phyloP scores from a whole-genome alignment of 2,888 invertebrate species.

The Rotaria macrura region DNA sequence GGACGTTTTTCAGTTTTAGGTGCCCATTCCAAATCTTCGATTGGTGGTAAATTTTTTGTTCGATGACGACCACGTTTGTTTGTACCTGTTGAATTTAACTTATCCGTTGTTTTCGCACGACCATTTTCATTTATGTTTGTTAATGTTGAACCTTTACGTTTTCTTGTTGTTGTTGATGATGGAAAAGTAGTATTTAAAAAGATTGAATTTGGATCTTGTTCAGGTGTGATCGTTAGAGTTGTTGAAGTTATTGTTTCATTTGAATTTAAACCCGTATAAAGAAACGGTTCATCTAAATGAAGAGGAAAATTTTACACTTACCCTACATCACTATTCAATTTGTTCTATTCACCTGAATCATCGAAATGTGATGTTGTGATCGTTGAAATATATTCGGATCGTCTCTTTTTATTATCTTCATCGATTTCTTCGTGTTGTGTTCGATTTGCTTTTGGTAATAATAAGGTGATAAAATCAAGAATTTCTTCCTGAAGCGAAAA shows the following conservation, averaged over 20 bases:
- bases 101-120: not conserved
- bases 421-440: not conserved
- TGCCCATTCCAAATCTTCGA: not conserved
- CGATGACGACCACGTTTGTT: not conserved
- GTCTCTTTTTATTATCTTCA: not conserved
- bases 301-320: too few species aligned
- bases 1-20: not conserved
- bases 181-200: not conserved
- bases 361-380: not conserved
- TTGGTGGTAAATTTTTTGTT: not conserved
- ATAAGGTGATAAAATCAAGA: not conserved
- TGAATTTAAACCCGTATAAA: not conserved
- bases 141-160: not conserved
- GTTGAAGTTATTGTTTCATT: not conserved
- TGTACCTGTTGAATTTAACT: not conserved
- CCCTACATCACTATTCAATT: too few species aligned
- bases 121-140: not conserved
- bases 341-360: not conserved
- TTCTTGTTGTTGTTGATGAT: not conserved
- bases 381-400: not conserved
- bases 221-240: not conserved
- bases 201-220: not conserved
- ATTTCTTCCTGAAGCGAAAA: conserved; percentile 2
- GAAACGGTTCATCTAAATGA: not conserved
- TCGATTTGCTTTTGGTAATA: not conserved